Evolutionary conservation across 2,888 invertebrate species (phyloP).

Genomic region (Plagodis pulveraria): DNA sequence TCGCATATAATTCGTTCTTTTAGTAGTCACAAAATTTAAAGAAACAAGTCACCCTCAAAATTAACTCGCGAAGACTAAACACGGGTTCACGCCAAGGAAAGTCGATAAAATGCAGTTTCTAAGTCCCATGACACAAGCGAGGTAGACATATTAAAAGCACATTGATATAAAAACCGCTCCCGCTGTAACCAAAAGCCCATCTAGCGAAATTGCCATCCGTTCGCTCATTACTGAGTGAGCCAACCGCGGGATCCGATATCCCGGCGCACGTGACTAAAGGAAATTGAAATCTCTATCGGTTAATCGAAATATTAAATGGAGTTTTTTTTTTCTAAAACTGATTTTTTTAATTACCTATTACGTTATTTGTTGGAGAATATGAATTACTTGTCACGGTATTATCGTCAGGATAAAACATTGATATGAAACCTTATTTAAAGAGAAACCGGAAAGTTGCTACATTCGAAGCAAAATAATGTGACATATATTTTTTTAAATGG

Average conservation of each 20-base stretch:
- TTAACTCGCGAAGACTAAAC: constrained; percentile 7
- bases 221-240: constrained; percentile 80
- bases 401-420: no score
- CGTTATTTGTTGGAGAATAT: constrained; percentile 11
- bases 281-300: constrained; percentile 84
- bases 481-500: no score
- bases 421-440: no score
- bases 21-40: no score
- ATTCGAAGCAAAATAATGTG: no score
- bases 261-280: constrained; percentile 81
- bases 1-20: no score
- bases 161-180: constrained; percentile 67
- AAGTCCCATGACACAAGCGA: constrained; percentile 45
- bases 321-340: constrained; percentile 55
- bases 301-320: constrained; percentile 80
- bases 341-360: constrained; percentile 44
- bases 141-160: constrained; percentile 72
- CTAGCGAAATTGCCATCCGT: constrained; percentile 82
- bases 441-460: no score
- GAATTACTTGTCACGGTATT: no score
- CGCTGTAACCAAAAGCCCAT: constrained; percentile 80
- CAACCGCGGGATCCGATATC: constrained; percentile 81
- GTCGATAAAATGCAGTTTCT: constrained; percentile 46
- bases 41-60: no score
- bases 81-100: constrained; percentile 4